These are phyloP conservation scores for Australoheros scitulus DNA, from an alignment of 2,113 vertebrate species.

Conservation along the genomic window DNA sequence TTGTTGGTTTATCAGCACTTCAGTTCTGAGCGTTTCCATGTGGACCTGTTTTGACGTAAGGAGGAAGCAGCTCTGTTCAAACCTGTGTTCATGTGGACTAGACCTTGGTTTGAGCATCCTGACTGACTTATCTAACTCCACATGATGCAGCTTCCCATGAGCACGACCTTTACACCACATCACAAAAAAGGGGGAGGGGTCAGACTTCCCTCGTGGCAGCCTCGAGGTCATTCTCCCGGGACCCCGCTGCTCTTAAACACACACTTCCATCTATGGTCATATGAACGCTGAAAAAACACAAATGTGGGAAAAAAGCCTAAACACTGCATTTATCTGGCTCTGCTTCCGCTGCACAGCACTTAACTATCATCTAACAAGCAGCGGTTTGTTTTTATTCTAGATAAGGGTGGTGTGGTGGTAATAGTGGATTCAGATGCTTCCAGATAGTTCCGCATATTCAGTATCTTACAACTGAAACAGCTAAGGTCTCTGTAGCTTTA, in stretches of 20 bases:
- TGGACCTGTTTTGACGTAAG: background rate
- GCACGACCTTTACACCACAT: background rate
- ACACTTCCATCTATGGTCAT: slow-evolving; percentile 40
- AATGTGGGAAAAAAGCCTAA: background rate
- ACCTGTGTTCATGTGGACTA: background rate
- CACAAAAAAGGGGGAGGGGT: background rate
- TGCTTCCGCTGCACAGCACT: background rate
- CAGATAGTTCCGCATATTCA: background rate
- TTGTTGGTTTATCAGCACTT: background rate
- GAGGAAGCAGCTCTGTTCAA: background rate
- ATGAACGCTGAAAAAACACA: background rate
- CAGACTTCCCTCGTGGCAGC: background rate
- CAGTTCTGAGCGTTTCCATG: background rate
- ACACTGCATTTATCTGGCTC: background rate
- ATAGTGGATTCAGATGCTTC: background rate
- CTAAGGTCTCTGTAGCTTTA: background rate
- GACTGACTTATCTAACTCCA: background rate
- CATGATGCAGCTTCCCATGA: background rate
- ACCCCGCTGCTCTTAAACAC: background rate
- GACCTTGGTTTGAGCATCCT: background rate
- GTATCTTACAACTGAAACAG: background rate
- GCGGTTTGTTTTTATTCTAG: slow-evolving; percentile 3
- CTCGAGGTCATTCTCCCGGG: background rate
- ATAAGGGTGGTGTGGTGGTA: background rate
- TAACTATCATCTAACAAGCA: background rate